Percentiles rank a stretch among this genome's conserved stretches.
Evolutionary conservation across 35 echinoderm and acorn worm species (phyloP).

Genomic region (Nesometra sesokonis): DNA sequence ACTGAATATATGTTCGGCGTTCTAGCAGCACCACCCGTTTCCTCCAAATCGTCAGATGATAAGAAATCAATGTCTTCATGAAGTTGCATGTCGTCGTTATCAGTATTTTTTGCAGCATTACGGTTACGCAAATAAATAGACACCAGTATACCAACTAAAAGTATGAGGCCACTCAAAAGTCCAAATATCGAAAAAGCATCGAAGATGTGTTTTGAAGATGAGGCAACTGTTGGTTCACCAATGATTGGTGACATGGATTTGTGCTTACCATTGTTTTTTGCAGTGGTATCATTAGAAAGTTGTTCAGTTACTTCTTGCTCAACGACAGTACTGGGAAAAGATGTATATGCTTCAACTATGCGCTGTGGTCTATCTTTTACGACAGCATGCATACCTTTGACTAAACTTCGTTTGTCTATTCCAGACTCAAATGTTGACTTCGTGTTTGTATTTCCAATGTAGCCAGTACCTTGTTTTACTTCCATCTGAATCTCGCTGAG

Average conservation of each 20-base stretch:
- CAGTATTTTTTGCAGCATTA: neutral
- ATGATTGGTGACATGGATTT: neutral
- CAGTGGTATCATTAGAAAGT: no score
- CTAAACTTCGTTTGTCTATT: no score
- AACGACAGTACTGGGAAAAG: no score
- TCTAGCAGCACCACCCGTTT: neutral
- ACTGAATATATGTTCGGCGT: neutral
- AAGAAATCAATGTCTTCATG: neutral
- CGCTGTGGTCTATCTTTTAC: no score
- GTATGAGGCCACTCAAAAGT: neutral
- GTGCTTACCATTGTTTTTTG: no score
- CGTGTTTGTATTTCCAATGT: no score
- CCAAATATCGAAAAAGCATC: neutral
- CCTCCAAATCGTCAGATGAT: neutral
- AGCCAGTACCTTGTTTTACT: no score
- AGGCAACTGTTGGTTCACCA: neutral
- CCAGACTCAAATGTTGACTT: no score
- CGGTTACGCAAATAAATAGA: neutral
- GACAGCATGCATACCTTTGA: no score
- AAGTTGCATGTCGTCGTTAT: neutral
- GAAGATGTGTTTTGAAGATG: neutral
- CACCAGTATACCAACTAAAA: neutral
- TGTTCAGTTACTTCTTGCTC: no score
- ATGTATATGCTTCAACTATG: no score
- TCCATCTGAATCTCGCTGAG: no score